phyloP scores from a whole-genome alignment of 2,797 vertebrate genomes.

The Fistularia tabacaria region DNA sequence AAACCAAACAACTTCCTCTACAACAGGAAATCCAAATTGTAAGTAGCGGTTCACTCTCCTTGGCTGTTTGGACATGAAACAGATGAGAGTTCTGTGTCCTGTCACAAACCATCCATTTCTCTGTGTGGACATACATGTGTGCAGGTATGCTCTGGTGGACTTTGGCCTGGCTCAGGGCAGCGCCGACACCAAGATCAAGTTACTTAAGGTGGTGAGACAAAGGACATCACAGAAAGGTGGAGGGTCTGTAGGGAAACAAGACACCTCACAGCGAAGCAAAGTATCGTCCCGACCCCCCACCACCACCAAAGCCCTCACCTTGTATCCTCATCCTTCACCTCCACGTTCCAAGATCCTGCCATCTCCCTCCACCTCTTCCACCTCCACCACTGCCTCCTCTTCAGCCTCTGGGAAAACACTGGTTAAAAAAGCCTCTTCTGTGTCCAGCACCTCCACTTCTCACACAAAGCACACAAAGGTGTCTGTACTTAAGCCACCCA shows the following conservation, averaged over 20 bases:
- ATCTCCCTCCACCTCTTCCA: slow-evolving; percentile 63
- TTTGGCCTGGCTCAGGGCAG: slow-evolving; percentile 97
- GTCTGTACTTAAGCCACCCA: slow-evolving; percentile 55
- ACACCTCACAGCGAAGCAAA: no score
- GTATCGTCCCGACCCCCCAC: slow-evolving; percentile 38
- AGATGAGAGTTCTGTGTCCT: neutral
- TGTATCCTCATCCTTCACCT: slow-evolving; percentile 53
- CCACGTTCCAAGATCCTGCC: slow-evolving; percentile 33
- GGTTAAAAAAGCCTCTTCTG: slow-evolving; percentile 75
- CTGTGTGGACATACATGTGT: neutral
- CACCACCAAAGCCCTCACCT: slow-evolving; percentile 38
- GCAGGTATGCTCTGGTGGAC: slow-evolving; percentile 93
- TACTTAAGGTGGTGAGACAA: slow-evolving; percentile 85
- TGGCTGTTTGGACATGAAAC: neutral
- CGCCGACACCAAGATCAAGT: slow-evolving; percentile 86
- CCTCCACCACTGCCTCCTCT: slow-evolving; percentile 34
- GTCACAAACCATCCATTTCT: neutral
- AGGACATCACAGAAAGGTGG: slow-evolving; percentile 77
- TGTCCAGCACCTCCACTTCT: slow-evolving; percentile 44
- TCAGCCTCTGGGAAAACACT: slow-evolving; percentile 64
- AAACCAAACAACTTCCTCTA: slow-evolving; percentile 80
- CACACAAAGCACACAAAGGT: slow-evolving; percentile 85
- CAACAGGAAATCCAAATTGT: slow-evolving; percentile 85
- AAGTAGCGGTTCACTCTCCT: slow-evolving; percentile 52
- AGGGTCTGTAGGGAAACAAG: slow-evolving; percentile 71